Conservation (phyloP, 1,140 invertebrate species). For the Archivesica marissinica region DNA sequence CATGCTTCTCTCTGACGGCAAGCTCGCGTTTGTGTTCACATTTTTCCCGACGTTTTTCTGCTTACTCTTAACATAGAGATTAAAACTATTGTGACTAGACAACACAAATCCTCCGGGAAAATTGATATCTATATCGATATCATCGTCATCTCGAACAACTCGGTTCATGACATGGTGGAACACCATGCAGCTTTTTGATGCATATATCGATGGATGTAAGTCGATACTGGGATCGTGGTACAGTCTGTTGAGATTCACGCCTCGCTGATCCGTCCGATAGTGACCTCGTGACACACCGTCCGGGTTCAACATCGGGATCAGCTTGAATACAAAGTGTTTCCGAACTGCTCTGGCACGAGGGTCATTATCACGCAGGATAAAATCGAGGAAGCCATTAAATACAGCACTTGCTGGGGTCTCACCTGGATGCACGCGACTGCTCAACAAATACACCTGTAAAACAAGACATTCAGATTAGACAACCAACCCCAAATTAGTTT, state of each 20-base stretch:
- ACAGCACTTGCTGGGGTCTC: constrained; percentile 84
- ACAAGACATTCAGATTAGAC: too few species aligned
- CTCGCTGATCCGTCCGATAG: constrained; percentile 93
- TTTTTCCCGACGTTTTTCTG: background rate
- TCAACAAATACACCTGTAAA: constrained; percentile 83
- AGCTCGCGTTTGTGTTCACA: constrained; percentile 5
- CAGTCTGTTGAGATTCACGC: constrained; percentile 84
- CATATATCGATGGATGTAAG: constrained; percentile 84
- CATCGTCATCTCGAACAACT: constrained; percentile 64
- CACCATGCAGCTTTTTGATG: constrained; percentile 83
- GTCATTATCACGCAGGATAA: constrained; percentile 83
- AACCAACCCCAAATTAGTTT: too few species aligned
- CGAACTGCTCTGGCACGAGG: constrained; percentile 80
- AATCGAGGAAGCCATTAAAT: constrained; percentile 84
- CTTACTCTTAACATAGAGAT: constrained; percentile 11
- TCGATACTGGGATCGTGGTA: constrained; percentile 83
- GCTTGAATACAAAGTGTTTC: constrained; percentile 94
- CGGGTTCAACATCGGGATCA: constrained; percentile 96
- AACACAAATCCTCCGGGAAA: constrained; percentile 71
- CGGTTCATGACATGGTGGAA: constrained; percentile 82
- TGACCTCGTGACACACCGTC: constrained; percentile 95
- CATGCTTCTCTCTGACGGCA: constrained; percentile 2
- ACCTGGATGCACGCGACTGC: constrained; percentile 84
- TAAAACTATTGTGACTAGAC: constrained; percentile 64
- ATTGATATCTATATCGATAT: constrained; percentile 68